Base-by-base conservation (phyloP, 1,140 invertebrate genomes). In the Mycetomoellerius zeteki region DNA sequence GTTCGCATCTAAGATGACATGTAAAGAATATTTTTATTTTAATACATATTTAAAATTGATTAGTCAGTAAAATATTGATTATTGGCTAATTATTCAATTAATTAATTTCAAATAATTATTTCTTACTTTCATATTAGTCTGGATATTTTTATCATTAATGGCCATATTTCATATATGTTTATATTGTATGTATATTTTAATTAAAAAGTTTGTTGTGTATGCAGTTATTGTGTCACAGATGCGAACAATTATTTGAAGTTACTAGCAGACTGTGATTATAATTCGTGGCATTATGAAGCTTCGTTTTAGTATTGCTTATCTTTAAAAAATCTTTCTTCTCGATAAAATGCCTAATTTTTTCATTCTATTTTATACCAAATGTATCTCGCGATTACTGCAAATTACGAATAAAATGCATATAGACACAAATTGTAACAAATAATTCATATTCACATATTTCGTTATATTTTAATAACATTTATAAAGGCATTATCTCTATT, bases 301-400 rank as follows among this genome's bases (percentile, higher is more conserved):
- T 64, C 6, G 10, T 12, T 82, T 72, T 7, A 73, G 8, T 72
- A 72, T 82, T 58, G 33, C 52, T 71, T 82, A 47, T 8, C 6
- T 82, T 58, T 82, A 27, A 73, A 43, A 82, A 47, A 27, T 43
- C 30, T 47, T 37, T 58, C 14, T 24, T 43, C n/a, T 21, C 10
- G 37, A 54, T 47, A 47, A 56, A 21, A 82, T 5, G 21, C 37
- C 54, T 82, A 60, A 72, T 30, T 37, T 82, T 82, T 58, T 78
- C 14, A 65, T 33, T 52, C 60, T n/a, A 24, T 65, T 58, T 82
- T 82, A 72, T 33, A 58, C 3, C 16, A 47, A 72, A 37, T 58
- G 19, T 67, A 80, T 72, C 37, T 82, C 67, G 52, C 67, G 33
- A 72, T 82, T 82, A 73, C 21, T 72, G 67, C 67, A 62, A 73